A percentile compares a stretch with the other conserved stretches of the same genome.
These are phyloP conservation scores for Mallotus villosus DNA, from an alignment of 2,797 vertebrate species.

Conservation along the genomic window DNA sequence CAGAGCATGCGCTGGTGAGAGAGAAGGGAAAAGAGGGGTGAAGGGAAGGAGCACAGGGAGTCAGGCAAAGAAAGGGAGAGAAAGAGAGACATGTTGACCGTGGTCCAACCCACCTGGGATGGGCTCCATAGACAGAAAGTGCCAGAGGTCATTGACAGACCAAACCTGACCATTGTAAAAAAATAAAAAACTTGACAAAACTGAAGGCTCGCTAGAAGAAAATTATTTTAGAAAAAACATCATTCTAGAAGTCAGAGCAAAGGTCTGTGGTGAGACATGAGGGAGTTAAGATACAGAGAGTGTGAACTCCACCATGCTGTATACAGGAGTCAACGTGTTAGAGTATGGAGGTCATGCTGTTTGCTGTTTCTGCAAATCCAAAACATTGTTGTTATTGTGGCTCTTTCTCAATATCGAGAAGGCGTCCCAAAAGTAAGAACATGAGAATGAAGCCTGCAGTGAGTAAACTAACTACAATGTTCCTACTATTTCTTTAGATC, in stretches of 20 bases:
- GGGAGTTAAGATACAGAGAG: constrained; percentile 54
- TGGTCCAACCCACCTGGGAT: constrained; percentile 75
- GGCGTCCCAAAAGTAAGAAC: no score
- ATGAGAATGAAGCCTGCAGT: no score
- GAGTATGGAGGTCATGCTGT: neutral
- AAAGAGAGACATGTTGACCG: constrained; percentile 46
- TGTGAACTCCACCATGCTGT: no score
- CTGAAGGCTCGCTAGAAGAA: constrained; percentile 66
- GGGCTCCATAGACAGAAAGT: constrained; percentile 61
- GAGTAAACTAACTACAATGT: no score
- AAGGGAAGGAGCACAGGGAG: constrained; percentile 17
- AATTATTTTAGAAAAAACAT: constrained; percentile 67
- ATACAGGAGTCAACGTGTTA: neutral
- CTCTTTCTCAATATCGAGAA: no score
- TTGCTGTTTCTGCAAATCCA: neutral
- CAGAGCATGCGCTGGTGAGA: neutral
- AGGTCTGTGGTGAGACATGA: constrained; percentile 67
- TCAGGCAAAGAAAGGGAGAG: no score
- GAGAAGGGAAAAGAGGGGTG: neutral
- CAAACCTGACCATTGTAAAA: constrained; percentile 70
- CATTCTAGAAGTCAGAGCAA: constrained; percentile 65
- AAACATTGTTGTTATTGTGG: neutral
- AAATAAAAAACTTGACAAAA: constrained; percentile 21
- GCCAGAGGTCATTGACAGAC: constrained; percentile 72
- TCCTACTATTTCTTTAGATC: neutral